Conservation (phyloP, 2,888 invertebrate species). For the Nesidiocoris tenuis region DNA sequence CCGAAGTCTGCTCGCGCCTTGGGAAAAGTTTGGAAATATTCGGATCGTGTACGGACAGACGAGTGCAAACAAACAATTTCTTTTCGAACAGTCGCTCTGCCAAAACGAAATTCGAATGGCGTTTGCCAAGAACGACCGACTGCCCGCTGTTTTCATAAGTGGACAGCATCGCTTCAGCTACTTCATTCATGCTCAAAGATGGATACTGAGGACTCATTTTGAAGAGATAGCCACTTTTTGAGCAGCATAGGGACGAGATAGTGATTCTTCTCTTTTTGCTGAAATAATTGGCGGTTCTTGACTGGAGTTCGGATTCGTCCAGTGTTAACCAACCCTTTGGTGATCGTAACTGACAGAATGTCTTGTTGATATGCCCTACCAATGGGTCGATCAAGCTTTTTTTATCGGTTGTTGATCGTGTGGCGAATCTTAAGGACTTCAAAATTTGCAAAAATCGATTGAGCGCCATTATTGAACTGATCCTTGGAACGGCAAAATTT, state of each 20-base stretch:
- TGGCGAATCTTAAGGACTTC: conserved; percentile 47
- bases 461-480: conserved; percentile 45
- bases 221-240: conserved; percentile 51
- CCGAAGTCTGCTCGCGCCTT: neutral
- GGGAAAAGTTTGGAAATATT: conserved; percentile 50
- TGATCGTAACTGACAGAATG: conserved; percentile 7
- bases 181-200: conserved; percentile 49
- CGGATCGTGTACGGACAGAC: conserved; percentile 51
- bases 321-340: conserved; percentile 42
- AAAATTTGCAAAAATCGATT: conserved; percentile 49
- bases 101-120: conserved; percentile 51
- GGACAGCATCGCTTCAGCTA: conserved; percentile 50
- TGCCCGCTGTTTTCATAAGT: conserved; percentile 50
- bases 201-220: conserved; percentile 45
- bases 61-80: conserved; percentile 52
- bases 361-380: conserved; percentile 51
- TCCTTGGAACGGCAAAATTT: conserved; percentile 43
- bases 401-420: conserved; percentile 46
- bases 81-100: conserved; percentile 49
- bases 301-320: conserved; percentile 46
- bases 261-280: conserved; percentile 49
- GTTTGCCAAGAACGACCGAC: conserved; percentile 52
- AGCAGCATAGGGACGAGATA: conserved; percentile 48
- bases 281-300: conserved; percentile 50
- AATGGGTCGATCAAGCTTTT: conserved; percentile 51